Base-by-base conservation (phyloP, 2,888 invertebrate species). In the Andrena haemorrhoa region DNA sequence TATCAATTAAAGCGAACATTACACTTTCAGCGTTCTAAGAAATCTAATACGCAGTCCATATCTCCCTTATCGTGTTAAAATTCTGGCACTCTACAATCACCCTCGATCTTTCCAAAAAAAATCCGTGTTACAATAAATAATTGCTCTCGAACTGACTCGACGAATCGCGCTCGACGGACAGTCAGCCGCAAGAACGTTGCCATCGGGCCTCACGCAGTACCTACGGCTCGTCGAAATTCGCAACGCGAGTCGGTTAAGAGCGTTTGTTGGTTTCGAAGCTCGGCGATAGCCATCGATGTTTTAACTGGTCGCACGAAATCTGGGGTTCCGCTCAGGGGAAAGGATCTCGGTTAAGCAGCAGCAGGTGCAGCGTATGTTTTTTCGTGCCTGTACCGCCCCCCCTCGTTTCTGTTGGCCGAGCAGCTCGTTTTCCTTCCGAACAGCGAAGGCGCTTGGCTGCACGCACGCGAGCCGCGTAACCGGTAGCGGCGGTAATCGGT, bases 401-500 rank as follows among this genome's bases (percentile, higher is more conserved):
- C 68, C 75, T 76, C 69, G 79, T 66, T 82, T 20, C 74, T 56
- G 49, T 56, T 49, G 58, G 23, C 60, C 66, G 73, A 58, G 68
- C 75, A 77, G 51, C 75, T 83, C 72, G 88, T 83, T 86, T 83
- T 77, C 80, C 88, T 86, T 74, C 74, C 71, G 69, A 72, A 53
- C 73, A 71, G 75, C 75, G 73, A 74, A 73, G 66, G 69, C 41
- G 41, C 41, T 41, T 16, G 16, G 77, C 26, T 74, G 64, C 60
- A 74, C 35, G 71, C 76, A 71, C 64, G 70, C 75, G 78, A 80
- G 68, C 74, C 77, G 49, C 58, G 72, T 47, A 87, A 87, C 85
- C 82, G 79, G 83, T 86, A 87, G 87, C 77, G 53, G 5, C 51
- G 68, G 58, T 79, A 82, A 86, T 87, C 85, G 82, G 66, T 77